Evolutionary conservation across 2,888 invertebrate species (phyloP), one percentile per base, ranked within the genome.

Genomic region (Sepiola atlantica): DNA sequence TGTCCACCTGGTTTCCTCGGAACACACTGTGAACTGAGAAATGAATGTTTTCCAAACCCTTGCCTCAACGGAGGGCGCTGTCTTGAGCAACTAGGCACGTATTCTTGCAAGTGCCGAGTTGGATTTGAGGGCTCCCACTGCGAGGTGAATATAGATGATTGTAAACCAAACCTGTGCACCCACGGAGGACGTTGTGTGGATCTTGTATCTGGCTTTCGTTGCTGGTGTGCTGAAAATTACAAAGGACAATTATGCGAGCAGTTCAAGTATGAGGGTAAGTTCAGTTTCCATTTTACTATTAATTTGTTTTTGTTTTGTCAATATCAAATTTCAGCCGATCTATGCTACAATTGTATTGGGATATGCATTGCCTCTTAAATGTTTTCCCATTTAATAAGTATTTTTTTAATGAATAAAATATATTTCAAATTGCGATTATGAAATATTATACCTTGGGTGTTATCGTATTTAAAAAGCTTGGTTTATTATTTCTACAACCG

Each of bases 1-100:
- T 92, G 92, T 18, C 92, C 92, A n/a, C 45, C 92, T 4, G 92
- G 92, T 28, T 55, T 92, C 28, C 55, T 92, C 16, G 92, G 92
- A 2, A 92, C 92, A 28, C 45, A 55, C 45, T 92, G 92, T 24
- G 92, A 92, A 24, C 92, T 92, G 18, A 54, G 35, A 24, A 92
- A 92, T 32, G 54, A 92, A 54, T 92, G 92, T 55, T 92, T 92
- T 55, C 55, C 92, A 55, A 92, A 55, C n/a, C 92, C 92, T n/a
- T 92, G 92, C n/a, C 54, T 55, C n/a, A 92, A 92, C 28, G 92
- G 92, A 24, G 92, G 54, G 3, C 92, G 92, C 55, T 92, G 92
- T 45, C 55, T 92, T 4, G 92, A 92, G 16, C 92, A 92, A 55
- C 92, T 92, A 35, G 92, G 92, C 16, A 92, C 45, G 21, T 92